These are phyloP conservation scores for Menura novaehollandiae DNA, from an alignment of 2,113 vertebrate species.

Conservation along the genomic window DNA sequence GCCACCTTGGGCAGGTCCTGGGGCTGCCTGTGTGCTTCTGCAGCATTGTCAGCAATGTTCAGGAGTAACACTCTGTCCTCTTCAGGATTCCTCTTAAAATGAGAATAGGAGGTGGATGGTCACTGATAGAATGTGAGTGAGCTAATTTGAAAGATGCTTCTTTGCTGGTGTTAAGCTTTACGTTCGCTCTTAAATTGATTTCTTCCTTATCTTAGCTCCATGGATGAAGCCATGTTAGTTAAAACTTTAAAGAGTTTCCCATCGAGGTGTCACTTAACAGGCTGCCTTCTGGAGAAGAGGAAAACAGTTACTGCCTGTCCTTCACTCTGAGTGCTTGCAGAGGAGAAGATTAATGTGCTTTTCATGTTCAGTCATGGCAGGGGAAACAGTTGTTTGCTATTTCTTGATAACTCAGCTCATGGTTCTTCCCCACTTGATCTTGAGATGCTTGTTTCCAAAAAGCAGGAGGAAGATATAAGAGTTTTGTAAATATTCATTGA, in stretches of 20 bases:
- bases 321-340: background rate
- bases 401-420: background rate
- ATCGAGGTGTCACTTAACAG: background rate
- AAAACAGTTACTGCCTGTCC: background rate
- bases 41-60: background rate
- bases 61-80: background rate
- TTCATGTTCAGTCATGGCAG: background rate
- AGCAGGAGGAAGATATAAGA: rapidly evolving
- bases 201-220: background rate
- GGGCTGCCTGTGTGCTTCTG: background rate
- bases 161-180: background rate
- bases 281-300: background rate
- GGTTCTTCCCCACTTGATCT: background rate
- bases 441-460: background rate
- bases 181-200: background rate
- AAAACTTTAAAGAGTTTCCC: background rate
- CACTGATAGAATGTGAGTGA: background rate
- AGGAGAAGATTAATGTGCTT: background rate
- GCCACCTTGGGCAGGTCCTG: background rate
- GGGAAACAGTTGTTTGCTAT: background rate
- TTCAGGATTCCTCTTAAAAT: background rate
- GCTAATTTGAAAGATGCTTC: background rate
- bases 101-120: background rate
- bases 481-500: background rate
- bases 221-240: background rate